Conservation (phyloP, 2,797 vertebrate species). For the Lindbergichthys nudifrons region DNA sequence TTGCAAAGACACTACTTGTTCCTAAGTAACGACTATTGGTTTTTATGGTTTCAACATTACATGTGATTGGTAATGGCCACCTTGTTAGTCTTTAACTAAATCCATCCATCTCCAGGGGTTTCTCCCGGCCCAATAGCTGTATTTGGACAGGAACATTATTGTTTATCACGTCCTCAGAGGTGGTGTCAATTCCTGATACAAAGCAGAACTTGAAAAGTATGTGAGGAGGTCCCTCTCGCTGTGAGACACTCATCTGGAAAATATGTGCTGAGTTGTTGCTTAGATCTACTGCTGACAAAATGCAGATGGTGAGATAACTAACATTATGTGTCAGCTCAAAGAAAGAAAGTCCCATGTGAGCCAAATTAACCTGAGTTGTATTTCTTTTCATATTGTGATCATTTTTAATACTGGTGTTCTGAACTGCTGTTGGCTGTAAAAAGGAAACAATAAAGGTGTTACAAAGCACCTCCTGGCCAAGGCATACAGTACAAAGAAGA, state of each 20-base stretch:
- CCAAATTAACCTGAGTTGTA: background rate
- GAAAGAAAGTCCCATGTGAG: background rate
- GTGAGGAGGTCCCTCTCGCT: slow-evolving; percentile 7
- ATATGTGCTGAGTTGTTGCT: slow-evolving; percentile 42
- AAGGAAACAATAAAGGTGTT: background rate
- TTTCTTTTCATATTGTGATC: background rate
- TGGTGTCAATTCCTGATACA: slow-evolving; percentile 55
- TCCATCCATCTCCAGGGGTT: slow-evolving; percentile 7
- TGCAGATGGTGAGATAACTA: slow-evolving; percentile 13
- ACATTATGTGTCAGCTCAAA: background rate
- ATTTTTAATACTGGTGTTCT: background rate
- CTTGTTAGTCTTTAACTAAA: slow-evolving; percentile 24
- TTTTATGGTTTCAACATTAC: background rate
- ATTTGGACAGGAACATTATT: slow-evolving; percentile 72
- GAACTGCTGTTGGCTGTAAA: background rate
- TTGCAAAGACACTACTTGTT: background rate
- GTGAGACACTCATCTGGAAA: slow-evolving; percentile 55
- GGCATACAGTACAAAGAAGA: background rate
- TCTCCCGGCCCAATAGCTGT: slow-evolving; percentile 43
- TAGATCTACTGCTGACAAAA: slow-evolving; percentile 33
- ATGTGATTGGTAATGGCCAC: background rate
- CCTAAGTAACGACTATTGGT: background rate
- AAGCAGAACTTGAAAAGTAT: slow-evolving; percentile 50
- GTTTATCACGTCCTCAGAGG: slow-evolving; percentile 61
- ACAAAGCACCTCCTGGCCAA: background rate